phyloP scores from a whole-genome alignment of 2,888 invertebrate genomes.

The Morinoia aosen region DNA sequence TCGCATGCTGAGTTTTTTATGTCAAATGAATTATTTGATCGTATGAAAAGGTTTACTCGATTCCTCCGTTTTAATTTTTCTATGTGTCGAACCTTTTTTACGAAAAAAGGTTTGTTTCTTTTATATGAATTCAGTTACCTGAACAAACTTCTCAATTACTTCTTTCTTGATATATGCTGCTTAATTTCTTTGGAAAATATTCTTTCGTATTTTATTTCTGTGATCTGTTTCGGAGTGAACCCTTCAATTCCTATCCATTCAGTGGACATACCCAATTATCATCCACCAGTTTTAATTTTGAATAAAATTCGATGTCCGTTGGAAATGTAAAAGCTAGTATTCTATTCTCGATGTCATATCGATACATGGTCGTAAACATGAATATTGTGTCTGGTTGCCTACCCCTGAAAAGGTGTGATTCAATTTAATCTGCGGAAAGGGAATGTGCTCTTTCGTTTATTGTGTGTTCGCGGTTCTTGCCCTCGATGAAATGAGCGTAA shows the following conservation, averaged over 20 bases:
- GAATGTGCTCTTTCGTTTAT: background rate
- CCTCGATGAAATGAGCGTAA: background rate
- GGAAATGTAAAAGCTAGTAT: background rate
- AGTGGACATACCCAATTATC: background rate
- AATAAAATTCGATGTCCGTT: background rate
- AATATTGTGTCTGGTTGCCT: background rate
- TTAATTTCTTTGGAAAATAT: background rate
- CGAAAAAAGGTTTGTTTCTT: background rate
- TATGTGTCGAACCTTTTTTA: background rate
- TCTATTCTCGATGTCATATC: background rate
- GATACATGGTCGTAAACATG: background rate
- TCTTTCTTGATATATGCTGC: background rate
- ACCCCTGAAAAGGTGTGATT: background rate
- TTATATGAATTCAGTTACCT: background rate
- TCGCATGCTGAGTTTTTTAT: background rate
- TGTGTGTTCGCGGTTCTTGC: background rate
- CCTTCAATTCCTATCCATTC: background rate
- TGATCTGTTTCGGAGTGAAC: background rate
- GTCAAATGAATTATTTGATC: background rate
- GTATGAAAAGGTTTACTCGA: background rate
- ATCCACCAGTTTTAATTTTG: background rate
- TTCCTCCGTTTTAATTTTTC: background rate
- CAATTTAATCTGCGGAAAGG: background rate
- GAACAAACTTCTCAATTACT: background rate
- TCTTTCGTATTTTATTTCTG: background rate